Evolutionary conservation across 2,113 vertebrate species (phyloP), one percentile per base, ranked within the genome.

Genomic region (Oncorhynchus nerka): DNA sequence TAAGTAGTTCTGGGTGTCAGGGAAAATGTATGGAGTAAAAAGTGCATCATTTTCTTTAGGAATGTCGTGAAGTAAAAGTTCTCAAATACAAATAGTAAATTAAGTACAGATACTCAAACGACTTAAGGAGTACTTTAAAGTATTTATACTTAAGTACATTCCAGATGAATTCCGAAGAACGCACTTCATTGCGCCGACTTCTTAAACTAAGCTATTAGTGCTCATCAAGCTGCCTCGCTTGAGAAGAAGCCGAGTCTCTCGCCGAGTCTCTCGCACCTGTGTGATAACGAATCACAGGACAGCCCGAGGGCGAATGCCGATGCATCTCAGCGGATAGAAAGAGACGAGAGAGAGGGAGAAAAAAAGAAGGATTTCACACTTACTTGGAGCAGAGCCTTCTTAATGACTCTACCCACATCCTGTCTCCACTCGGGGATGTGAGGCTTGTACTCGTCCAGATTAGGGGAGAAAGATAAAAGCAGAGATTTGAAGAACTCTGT

Each of bases 371-470:
- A 87, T 90, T 86, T 82, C 81, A 85, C 81, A 92, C 92, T 86
- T 83, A 97, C 98, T 92, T 97, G 96, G 71, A 95, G 91, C 78
- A 99, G 86, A 78, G 97, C 94, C 90, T 90, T 94, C 90, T 95
- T 98, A 94, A 99, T 97, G 87, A 99, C 95, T 89, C 92, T 94
- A 83, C 95, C 94, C 86, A 98, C 94, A 75, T 99, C 98, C 84
- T 96, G 95, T 81, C 98, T 95, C 98, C 98, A 99, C 84, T 99
- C 98, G 0, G 96, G 96, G 82, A 99, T 97, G 91, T 99, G 96
- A 59, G 98, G 97, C 84, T 99, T 99, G 88, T 98, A 94, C 87
- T 96, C 97, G 79, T 99, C 98, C 95, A 99, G 92, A 84, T 99
- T 99, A 34, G 34, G 6, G 34, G 34, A 34, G 34, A 34, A 34